Evolutionary conservation across 2,797 vertebrate genomes (phyloP).

Genomic region (Rhinichthys osculus): DNA sequence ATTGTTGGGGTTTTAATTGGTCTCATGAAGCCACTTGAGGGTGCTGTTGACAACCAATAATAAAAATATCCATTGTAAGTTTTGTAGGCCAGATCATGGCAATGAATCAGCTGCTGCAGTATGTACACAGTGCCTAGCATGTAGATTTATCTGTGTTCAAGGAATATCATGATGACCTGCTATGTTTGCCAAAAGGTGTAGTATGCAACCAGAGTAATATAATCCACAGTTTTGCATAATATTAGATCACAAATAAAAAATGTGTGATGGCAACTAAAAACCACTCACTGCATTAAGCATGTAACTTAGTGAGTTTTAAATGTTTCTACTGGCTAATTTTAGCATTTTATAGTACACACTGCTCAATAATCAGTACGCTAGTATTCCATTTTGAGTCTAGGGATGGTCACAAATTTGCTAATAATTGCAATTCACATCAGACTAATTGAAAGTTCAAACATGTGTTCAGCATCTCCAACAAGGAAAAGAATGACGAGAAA

Average conservation of each 20-base stretch:
- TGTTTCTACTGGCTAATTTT: not conserved
- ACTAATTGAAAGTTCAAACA: not conserved
- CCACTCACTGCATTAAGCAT: not conserved
- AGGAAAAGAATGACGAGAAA: constrained; percentile 71
- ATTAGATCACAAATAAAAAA: not conserved
- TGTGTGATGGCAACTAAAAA: not conserved
- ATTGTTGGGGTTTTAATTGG: not conserved
- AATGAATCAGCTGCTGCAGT: no score
- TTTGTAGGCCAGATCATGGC: not conserved
- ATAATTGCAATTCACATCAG: not conserved
- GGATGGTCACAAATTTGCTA: not conserved
- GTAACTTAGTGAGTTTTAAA: not conserved
- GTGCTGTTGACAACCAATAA: constrained; percentile 1
- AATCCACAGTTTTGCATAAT: not conserved
- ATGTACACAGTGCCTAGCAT: not conserved
- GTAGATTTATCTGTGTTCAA: not conserved
- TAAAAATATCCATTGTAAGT: no score
- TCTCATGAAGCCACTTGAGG: constrained; percentile 13
- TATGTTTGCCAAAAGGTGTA: not conserved
- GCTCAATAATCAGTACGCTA: not conserved
- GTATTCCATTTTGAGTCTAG: not conserved
- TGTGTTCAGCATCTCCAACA: constrained; percentile 64
- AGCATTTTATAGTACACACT: not conserved
- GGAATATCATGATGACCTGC: not conserved
- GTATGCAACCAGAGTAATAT: not conserved